phyloP scores from a whole-genome alignment of 2,113 vertebrate genomes.

The Sapayoa aenigma region DNA sequence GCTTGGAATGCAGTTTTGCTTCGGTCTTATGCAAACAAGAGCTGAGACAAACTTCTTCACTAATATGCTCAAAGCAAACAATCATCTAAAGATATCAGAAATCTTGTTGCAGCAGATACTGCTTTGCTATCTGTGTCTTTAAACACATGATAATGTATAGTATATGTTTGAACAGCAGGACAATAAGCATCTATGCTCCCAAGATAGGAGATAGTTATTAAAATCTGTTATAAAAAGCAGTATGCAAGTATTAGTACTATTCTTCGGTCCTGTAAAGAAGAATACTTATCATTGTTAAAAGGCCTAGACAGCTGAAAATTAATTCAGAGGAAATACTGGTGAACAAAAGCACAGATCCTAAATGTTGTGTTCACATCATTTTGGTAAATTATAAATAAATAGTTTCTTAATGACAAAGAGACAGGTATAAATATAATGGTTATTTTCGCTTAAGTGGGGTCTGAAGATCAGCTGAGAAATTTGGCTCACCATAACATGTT shows the following conservation, averaged over 20 bases:
- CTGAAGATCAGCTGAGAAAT: slow-evolving; percentile 35
- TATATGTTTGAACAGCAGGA: background rate
- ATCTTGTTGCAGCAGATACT: background rate
- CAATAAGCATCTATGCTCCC: background rate
- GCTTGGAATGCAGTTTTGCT: background rate
- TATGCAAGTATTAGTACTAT: background rate
- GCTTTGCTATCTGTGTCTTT: background rate
- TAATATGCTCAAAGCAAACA: background rate
- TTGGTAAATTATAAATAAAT: slow-evolving; percentile 4
- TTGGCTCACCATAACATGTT: background rate
- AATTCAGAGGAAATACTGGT: slow-evolving; percentile 21
- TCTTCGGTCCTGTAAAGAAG: slow-evolving; percentile 4
- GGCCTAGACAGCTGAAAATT: background rate
- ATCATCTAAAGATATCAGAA: background rate
- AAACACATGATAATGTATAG: background rate
- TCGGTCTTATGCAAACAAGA: background rate
- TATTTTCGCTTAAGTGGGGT: slow-evolving; percentile 2
- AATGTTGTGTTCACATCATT: background rate
- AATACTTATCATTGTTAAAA: background rate
- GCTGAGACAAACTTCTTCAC: background rate
- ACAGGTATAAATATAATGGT: background rate
- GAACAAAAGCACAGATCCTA: background rate
- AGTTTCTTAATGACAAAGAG: slow-evolving; percentile 37
- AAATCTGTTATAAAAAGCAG: slow-evolving; percentile 2
- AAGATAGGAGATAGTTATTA: background rate